A percentile compares a stretch with the other conserved stretches of the same genome.
These are phyloP conservation scores for Otolemur crassicaudatus DNA, from an alignment of 2,797 vertebrate genomes.

Conservation along the genomic window DNA sequence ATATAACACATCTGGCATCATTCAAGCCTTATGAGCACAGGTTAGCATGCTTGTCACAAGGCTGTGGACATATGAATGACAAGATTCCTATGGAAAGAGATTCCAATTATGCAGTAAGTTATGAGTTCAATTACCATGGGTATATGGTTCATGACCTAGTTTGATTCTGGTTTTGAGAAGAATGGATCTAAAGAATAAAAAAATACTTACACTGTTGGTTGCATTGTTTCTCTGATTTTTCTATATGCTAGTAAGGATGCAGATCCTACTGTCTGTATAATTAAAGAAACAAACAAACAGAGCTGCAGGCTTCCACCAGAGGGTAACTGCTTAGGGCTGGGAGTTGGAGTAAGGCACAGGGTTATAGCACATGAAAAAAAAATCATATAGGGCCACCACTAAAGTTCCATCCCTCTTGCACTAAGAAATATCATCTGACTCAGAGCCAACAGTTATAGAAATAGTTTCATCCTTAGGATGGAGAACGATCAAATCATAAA, in stretches of 20 bases:
- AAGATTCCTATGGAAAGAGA: not conserved
- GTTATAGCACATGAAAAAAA: conserved; percentile 71
- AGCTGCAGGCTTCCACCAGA: conserved; percentile 74
- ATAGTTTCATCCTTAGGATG: conserved; percentile 9
- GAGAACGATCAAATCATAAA: conserved; percentile 31
- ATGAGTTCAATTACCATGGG: not conserved
- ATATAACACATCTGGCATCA: not conserved
- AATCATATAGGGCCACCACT: conserved; percentile 9
- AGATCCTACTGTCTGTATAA: conserved; percentile 79
- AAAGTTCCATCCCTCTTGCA: conserved; percentile 67
- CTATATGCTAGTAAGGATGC: conserved; percentile 80
- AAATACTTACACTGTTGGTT: conserved; percentile 78
- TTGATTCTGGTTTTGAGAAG: conserved; percentile 64
- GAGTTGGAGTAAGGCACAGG: not conserved
- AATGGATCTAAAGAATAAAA: conserved; percentile 74
- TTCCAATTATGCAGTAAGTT: not conserved
- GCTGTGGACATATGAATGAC: not conserved
- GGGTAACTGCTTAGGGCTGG: conserved; percentile 49
- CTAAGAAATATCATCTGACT: not conserved
- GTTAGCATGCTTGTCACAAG: not conserved
- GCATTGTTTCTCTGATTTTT: conserved; percentile 81
- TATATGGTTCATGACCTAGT: not conserved
- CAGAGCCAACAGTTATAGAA: conserved; percentile 30
- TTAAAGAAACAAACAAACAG: conserved; percentile 81
- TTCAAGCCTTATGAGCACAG: not conserved